Percentiles rank a stretch among this genome's conserved stretches.
phyloP scores from a whole-genome alignment of 2,888 invertebrate species.

The Capitulum mitella region DNA sequence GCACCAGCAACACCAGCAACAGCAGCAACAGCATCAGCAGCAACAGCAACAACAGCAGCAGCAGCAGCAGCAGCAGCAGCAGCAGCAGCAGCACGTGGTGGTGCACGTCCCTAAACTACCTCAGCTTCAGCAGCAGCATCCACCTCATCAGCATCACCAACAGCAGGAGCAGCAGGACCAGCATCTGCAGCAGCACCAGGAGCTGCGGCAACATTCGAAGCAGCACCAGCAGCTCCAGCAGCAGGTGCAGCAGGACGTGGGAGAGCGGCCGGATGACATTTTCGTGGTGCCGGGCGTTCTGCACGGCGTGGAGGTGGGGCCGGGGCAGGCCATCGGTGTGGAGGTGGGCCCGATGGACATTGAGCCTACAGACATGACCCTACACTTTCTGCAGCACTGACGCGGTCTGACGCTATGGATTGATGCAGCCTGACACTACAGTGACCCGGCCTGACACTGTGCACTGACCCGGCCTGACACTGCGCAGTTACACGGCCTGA shows the following conservation, averaged over 20 bases:
- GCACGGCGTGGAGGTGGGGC: background rate
- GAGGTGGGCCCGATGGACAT: background rate
- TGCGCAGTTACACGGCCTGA: too few species aligned
- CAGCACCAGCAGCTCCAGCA: background rate
- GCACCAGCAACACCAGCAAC: background rate
- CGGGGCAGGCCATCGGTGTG: background rate
- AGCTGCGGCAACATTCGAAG: background rate
- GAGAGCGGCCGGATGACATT: background rate
- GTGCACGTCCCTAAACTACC: too few species aligned
- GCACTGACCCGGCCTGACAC: too few species aligned
- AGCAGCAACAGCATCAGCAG: too few species aligned
- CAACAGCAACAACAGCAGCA: background rate
- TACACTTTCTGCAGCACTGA: background rate
- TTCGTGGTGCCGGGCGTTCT: background rate
- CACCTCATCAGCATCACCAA: too few species aligned
- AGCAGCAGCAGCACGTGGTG: background rate
- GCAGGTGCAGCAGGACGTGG: background rate
- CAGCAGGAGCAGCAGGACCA: background rate
- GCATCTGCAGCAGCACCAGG: background rate
- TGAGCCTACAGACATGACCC: background rate
- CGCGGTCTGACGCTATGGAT: too few species aligned
- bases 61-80: background rate
- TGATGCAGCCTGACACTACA: too few species aligned
- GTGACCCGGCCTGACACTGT: too few species aligned
- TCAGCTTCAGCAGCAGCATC: too few species aligned